phyloP scores from a whole-genome alignment of 1,140 invertebrate genomes.

The Cotesia vestalis region DNA sequence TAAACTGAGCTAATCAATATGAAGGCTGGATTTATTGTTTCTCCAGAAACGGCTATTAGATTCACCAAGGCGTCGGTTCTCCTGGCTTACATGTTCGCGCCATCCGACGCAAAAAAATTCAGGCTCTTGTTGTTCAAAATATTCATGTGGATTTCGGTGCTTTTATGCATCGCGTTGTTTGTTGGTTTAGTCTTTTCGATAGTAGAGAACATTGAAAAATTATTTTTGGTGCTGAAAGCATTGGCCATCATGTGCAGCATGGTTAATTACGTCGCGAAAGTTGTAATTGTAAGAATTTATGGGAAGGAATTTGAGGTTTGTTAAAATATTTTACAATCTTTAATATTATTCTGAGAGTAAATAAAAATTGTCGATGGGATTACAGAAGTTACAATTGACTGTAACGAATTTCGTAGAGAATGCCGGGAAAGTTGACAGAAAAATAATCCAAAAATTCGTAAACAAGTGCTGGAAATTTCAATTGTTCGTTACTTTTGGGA shows the following conservation, averaged over 20 bases:
- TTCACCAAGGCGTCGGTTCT: too few species aligned
- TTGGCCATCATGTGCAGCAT: background rate
- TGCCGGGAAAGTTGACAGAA: background rate
- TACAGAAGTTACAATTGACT: background rate
- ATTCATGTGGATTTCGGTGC: background rate
- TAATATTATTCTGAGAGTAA: too few species aligned
- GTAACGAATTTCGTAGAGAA: background rate
- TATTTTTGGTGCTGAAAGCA: conserved; percentile 8
- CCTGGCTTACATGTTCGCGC: too few species aligned
- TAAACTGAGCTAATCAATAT: too few species aligned
- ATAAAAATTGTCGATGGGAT: background rate
- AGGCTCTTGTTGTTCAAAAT: background rate
- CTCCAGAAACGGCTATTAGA: too few species aligned
- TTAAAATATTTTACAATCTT: too few species aligned
- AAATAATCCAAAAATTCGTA: conserved; percentile 12
- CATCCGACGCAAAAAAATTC: background rate
- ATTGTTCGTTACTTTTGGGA: conserved; percentile 2
- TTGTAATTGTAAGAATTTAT: background rate
- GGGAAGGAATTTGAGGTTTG: background rate
- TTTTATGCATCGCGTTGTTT: background rate
- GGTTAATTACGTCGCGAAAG: conserved; percentile 4
- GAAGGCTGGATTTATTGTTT: too few species aligned
- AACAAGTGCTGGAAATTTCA: conserved; percentile 23
- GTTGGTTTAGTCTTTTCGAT: background rate
- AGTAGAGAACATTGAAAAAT: background rate